Percentiles rank a stretch among this genome's conserved stretches.
Conservation (phyloP, 2,888 invertebrate genomes). For the Malthinus flaveolus region DNA sequence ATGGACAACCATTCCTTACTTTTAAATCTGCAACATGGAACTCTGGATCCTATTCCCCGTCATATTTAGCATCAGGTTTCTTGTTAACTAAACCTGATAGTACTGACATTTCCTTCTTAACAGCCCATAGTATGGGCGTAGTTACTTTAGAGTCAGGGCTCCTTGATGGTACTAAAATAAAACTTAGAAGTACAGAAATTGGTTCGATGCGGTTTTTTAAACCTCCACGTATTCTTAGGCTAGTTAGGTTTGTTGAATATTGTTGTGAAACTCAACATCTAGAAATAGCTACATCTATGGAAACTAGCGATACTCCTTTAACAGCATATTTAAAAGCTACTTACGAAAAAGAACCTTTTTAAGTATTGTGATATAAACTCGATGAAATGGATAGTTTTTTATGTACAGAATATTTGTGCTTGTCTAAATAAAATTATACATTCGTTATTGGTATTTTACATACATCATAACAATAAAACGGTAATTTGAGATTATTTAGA, state of each 20-base stretch:
- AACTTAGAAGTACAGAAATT: slow-evolving; percentile 56
- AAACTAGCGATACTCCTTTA: slow-evolving; percentile 59
- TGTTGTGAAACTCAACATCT: slow-evolving; percentile 46
- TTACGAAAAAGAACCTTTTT: slow-evolving; percentile 51
- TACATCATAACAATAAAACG: no score
- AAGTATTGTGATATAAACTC: no score
- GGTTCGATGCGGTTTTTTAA: slow-evolving; percentile 59
- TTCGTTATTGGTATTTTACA: no score
- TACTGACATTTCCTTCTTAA: slow-evolving; percentile 58
- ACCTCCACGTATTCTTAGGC: slow-evolving; percentile 57
- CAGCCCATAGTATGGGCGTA: slow-evolving; percentile 66
- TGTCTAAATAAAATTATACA: no score
- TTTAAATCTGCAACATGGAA: slow-evolving; percentile 59
- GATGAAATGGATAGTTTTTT: no score
- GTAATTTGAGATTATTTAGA: no score
- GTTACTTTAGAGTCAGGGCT: slow-evolving; percentile 63
- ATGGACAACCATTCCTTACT: slow-evolving; percentile 66
- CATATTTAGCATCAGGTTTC: slow-evolving; percentile 68
- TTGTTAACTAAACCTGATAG: slow-evolving; percentile 61
- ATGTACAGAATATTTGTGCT: no score
- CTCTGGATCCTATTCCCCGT: slow-evolving; percentile 58
- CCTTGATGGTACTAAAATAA: slow-evolving; percentile 46
- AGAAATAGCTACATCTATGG: slow-evolving; percentile 59
- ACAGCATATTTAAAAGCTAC: slow-evolving; percentile 60
- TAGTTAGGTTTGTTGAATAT: slow-evolving; percentile 54